Evolutionary conservation across 2,113 vertebrate genomes (phyloP), one percentile per base, ranked within the genome.

Genomic region (Alces alces): DNA sequence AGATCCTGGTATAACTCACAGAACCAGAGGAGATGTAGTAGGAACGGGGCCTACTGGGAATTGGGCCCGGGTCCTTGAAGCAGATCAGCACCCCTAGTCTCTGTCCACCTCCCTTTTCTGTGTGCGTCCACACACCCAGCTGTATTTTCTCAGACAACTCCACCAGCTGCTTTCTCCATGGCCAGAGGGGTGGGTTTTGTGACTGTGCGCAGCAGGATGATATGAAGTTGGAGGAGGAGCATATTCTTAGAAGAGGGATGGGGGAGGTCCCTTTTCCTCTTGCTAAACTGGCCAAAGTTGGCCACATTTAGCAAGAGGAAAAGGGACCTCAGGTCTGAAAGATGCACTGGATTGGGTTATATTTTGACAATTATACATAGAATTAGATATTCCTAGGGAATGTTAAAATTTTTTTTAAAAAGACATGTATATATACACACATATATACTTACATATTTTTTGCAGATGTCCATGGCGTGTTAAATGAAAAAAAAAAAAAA

Each of bases 121-220:
- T 83, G n/a, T 86, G 27, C 54, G 7, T 47, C 57, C 10, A 5
- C 5, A 1, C 11, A 27, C 5, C 36, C 11, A 61, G 73, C 89
- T 92, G 7, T 78, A 36, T 66, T 70, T 61, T 76, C 80, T 95
- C 27, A 28, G 88, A n/a, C 39, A n/a, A 30, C 60, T 54, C 85
- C 17, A 2, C 14, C 55, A 36, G 54, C 64, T 70, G 23, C 11
- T n/a, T 33, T 16, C 73, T 66, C 12, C 10, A 17, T 30, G 43
- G 55, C 80, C 17, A 45, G 47, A 14, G 17, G 15, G 76, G 12
- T 36, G 4, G 25, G 5, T 78, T 80, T 86, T 66, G 70, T 27
- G 36, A 36, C 1, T 0, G 28, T 33, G 33, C 10, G 0, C 13
- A 52, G 55, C 82, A 80, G 43, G 43, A 30, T 84, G 25, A 0